Base-by-base conservation (phyloP, 1,140 invertebrate species). In the Magallana ariakensis region DNA sequence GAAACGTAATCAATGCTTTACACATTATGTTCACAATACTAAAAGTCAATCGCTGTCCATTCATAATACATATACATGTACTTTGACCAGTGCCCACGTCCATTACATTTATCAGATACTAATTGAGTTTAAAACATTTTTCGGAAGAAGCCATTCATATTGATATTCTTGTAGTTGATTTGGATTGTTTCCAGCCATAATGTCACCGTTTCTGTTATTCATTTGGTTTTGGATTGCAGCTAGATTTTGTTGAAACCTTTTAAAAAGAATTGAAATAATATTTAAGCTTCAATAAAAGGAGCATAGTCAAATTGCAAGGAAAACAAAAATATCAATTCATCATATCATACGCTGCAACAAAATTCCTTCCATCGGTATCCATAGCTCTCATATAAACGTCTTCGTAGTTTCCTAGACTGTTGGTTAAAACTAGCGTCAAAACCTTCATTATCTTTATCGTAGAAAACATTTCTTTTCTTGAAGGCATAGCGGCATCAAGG, bases 381-480 rank as follows among this genome's bases (percentile, higher is more conserved):
- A 70, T 33, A 26, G 22, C 19, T 11, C 13, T 70, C 8, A 3
- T 1, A 19, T 70, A 70, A 11, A 9, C 8, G 33, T 0, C 2
- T 22, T 70, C 66, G 22, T 70, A 70, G 10, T 70, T 26, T 10
- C 66, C 66, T 13, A 70, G 22, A 19, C 66, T 70, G 22, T 70
- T 70, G 13, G 66, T 33, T 26, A 22, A 22, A 26, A 70, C 10
- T 70, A 13, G 9, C 4, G 66, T 70, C 22, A 70, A 70, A 22
- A 70, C 66, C 66, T 26, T 70, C 66, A 70, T 70, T 26, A 70
- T 70, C 33, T 70, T 70, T 19, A 70, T 70, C 33, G 66, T 70
- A 1, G 66, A 62, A 57, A 33, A 80, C 62, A 81, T 62, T 91
- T 95, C 95, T 91, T 95, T 95, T 80, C 93, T 90, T 83, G 80